phyloP scores from a whole-genome alignment of 2,113 vertebrate species.

The Cacatua alba region DNA sequence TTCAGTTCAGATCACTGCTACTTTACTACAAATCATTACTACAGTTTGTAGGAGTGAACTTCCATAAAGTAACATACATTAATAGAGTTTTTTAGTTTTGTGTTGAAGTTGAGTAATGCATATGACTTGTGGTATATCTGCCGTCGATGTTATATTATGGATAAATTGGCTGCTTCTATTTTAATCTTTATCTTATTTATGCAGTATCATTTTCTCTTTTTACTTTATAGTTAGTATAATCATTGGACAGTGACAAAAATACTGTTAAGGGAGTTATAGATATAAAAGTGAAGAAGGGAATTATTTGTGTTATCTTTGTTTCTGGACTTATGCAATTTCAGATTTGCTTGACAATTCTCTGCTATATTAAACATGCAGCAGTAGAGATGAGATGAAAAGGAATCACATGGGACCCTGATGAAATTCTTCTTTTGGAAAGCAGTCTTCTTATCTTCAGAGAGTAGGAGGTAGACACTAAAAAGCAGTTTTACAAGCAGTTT shows the following conservation, averaged over 20 bases:
- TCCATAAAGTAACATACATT: background rate
- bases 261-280: background rate
- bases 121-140: background rate
- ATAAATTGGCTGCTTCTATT: background rate
- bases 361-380: background rate
- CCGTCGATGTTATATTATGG: background rate
- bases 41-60: background rate
- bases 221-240: background rate
- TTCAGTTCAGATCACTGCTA: background rate
- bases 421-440: background rate
- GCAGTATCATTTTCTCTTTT: background rate
- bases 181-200: background rate
- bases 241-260: background rate
- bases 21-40: background rate
- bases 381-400: background rate
- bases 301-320: background rate
- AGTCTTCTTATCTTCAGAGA: background rate
- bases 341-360: background rate
- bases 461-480: background rate
- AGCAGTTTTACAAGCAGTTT: background rate
- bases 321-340: background rate
- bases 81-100: background rate
- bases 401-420: background rate
- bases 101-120: background rate
- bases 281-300: background rate